Conservation (phyloP, 2,888 invertebrate species). For the Anagyrus pseudococci region DNA sequence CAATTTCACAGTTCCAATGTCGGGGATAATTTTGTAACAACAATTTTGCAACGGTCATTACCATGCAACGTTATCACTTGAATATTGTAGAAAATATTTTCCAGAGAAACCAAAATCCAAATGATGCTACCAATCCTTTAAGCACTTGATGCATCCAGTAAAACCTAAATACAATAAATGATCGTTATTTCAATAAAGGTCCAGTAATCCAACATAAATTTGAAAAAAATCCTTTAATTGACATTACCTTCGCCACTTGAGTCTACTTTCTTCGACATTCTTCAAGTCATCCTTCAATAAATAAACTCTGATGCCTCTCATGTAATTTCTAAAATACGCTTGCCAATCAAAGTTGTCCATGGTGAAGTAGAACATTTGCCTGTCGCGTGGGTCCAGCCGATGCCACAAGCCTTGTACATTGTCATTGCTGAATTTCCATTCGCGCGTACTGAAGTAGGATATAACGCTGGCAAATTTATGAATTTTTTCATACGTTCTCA, state of each 20-base stretch:
- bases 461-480: conserved; percentile 78
- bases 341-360: conserved; percentile 77
- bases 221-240: no score
- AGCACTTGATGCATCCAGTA: conserved; percentile 66
- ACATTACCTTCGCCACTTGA: conserved; percentile 67
- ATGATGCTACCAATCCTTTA: conserved; percentile 55
- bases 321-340: conserved; percentile 72
- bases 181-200: neutral
- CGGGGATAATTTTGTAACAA: conserved; percentile 8
- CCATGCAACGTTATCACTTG: conserved; percentile 39
- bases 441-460: conserved; percentile 76
- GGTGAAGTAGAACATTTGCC: conserved; percentile 74
- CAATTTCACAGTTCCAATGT: conserved; percentile 21
- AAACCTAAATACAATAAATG: no score
- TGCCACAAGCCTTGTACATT: conserved; percentile 70
- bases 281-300: conserved; percentile 79
- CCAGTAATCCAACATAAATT: no score
- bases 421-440: conserved; percentile 74
- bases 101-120: conserved; percentile 62
- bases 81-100: conserved; percentile 54
- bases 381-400: conserved; percentile 63
- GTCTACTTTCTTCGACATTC: conserved; percentile 70
- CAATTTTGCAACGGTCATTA: conserved; percentile 22
- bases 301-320: conserved; percentile 76
- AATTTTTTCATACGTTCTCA: conserved; percentile 79